Evolutionary conservation across 2,888 invertebrate genomes (phyloP).

Genomic region (Busseola fusca): DNA sequence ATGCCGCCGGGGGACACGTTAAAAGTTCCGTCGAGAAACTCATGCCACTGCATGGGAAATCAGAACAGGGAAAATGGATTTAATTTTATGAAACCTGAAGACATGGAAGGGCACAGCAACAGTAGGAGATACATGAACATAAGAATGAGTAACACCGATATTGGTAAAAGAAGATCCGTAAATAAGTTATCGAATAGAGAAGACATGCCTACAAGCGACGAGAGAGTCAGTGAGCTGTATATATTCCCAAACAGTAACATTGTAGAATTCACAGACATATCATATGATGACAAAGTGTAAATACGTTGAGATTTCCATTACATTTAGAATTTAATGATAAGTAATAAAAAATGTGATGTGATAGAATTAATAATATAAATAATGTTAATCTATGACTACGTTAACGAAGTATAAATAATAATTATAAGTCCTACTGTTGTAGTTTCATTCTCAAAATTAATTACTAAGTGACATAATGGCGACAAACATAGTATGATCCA

Average conservation of each 20-base stretch:
- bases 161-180: slow-evolving; percentile 67
- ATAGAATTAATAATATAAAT: slow-evolving; percentile 57
- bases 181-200: slow-evolving; percentile 67
- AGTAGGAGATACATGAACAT: slow-evolving; percentile 64
- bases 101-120: slow-evolving; percentile 67
- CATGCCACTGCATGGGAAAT: slow-evolving; percentile 76
- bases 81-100: slow-evolving; percentile 69
- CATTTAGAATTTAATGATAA: slow-evolving; percentile 57
- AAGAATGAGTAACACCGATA: slow-evolving; percentile 63
- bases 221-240: slow-evolving; percentile 83
- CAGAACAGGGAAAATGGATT: slow-evolving; percentile 77
- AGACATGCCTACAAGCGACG: slow-evolving; percentile 78
- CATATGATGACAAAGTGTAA: slow-evolving; percentile 85
- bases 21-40: slow-evolving; percentile 72
- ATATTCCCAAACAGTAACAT: slow-evolving; percentile 86
- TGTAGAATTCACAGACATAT: slow-evolving; percentile 84
- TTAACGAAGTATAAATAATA: slow-evolving; percentile 48
- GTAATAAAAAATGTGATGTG: slow-evolving; percentile 64
- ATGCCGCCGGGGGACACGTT: slow-evolving; percentile 73
- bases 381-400: slow-evolving; percentile 47
- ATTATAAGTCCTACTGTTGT: slow-evolving; percentile 26
- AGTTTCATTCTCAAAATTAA: slow-evolving; percentile 21
- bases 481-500: neutral
- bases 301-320: slow-evolving; percentile 62
- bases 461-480: neutral